These are phyloP conservation scores for Papilio xuthus DNA, from an alignment of 1,140 invertebrate species.

Conservation along the genomic window DNA sequence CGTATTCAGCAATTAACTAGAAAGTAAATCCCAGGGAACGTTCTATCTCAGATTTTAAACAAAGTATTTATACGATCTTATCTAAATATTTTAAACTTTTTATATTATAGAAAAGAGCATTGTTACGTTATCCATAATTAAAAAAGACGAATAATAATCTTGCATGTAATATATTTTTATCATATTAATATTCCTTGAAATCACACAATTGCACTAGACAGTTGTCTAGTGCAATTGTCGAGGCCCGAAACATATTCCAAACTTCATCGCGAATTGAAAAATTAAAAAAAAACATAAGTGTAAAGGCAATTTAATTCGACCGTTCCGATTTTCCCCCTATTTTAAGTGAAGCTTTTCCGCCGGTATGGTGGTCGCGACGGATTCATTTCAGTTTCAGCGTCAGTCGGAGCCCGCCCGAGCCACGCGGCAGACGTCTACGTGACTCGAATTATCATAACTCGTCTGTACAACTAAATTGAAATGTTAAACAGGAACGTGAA, in stretches of 20 bases:
- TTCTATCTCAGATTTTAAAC: not conserved
- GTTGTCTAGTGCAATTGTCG: no score
- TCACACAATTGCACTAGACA: not conserved
- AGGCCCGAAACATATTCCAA: not conserved
- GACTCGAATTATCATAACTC: conserved; percentile 36
- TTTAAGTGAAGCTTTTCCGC: conserved; percentile 4
- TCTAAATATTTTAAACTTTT: not conserved
- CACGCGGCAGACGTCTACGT: conserved; percentile 39
- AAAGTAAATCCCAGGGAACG: not conserved
- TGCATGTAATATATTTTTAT: not conserved
- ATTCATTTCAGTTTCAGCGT: conserved; percentile 24
- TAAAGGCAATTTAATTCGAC: not conserved
- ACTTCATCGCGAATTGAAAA: not conserved
- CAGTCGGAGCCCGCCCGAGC: conserved; percentile 38
- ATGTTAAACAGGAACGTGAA: conserved; percentile 28
- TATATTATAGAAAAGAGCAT: not conserved
- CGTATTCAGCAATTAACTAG: not conserved
- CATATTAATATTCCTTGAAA: not conserved
- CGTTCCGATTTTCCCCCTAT: not conserved
- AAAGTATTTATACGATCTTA: not conserved
- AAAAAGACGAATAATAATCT: no score
- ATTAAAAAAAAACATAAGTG: no score
- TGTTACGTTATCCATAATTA: no score
- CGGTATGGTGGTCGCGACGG: not conserved
- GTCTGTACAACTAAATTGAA: conserved; percentile 34